phyloP scores from a whole-genome alignment of 2,113 vertebrate species.

The Monarcha castaneiventris region DNA sequence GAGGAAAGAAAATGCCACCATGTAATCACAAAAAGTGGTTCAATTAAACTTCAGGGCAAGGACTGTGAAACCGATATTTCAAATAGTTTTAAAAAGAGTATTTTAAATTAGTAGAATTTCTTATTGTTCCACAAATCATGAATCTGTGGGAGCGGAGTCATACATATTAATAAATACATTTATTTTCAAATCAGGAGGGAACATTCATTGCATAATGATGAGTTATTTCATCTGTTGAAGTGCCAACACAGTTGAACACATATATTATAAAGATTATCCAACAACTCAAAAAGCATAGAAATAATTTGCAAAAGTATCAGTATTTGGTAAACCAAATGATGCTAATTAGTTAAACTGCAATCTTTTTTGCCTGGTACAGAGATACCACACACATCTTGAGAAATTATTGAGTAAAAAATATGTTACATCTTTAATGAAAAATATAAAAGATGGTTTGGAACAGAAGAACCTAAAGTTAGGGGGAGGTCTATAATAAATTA shows the following conservation, averaged over 20 bases:
- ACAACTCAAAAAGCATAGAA: neutral
- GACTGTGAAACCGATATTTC: neutral
- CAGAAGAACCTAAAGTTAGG: neutral
- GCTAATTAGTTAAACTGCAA: neutral
- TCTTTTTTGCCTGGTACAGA: neutral
- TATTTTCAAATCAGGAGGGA: constrained; percentile 4
- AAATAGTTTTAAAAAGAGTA: neutral
- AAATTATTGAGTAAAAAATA: neutral
- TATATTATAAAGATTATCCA: neutral
- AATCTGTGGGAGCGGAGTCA: neutral
- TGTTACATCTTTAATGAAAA: neutral
- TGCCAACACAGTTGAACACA: neutral
- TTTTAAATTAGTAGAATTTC: neutral
- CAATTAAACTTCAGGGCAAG: neutral
- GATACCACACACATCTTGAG: neutral
- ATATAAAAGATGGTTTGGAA: neutral
- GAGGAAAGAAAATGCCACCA: neutral
- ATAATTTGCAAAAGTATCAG: neutral
- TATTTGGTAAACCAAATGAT: neutral
- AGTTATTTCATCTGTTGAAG: neutral
- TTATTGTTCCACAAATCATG: neutral
- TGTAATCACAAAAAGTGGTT: neutral
- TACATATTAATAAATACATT: neutral
- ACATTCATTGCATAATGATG: neutral
- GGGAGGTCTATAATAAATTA: neutral